Percentiles rank a stretch among this genome's conserved stretches.
Conservation (phyloP, 2,113 vertebrate genomes). For the Melanerpes aurifrons region DNA sequence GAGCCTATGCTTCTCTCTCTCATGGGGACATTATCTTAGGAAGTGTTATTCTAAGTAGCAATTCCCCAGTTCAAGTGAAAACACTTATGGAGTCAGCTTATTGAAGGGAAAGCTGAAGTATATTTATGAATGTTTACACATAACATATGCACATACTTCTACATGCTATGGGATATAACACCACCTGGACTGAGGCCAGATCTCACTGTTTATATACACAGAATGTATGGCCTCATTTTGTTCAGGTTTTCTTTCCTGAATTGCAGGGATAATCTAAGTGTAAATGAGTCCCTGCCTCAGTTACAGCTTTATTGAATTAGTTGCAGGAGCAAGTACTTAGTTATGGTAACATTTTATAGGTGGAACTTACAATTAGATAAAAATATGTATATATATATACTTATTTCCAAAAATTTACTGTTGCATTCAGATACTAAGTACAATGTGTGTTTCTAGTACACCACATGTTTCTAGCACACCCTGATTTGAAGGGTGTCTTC, state of each 20-base stretch:
- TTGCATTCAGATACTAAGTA: not conserved
- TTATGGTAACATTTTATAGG: not conserved
- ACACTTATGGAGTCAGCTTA: not conserved
- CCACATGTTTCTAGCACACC: no score
- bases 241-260: not conserved
- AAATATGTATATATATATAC: not conserved
- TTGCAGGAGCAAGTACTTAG: conserved; percentile 6
- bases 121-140: conserved; percentile 42
- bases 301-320: conserved; percentile 28
- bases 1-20: not conserved
- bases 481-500: not conserved
- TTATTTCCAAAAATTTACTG: not conserved
- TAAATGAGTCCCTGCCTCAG: conserved; percentile 23
- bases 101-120: not conserved
- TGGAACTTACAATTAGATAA: conserved; percentile 17
- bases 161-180: not conserved
- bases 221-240: conserved; percentile 38
- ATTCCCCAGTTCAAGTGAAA: conserved; percentile 31
- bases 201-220: conserved; percentile 11
- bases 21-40: conserved; percentile 2
- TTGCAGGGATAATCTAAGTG: conserved; percentile 10
- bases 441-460: not conserved
- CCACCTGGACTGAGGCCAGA: conserved; percentile 15
- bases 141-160: not conserved
- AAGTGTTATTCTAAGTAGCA: conserved; percentile 40